Conservation (phyloP, 2,113 vertebrate species). For the Athene noctua region DNA sequence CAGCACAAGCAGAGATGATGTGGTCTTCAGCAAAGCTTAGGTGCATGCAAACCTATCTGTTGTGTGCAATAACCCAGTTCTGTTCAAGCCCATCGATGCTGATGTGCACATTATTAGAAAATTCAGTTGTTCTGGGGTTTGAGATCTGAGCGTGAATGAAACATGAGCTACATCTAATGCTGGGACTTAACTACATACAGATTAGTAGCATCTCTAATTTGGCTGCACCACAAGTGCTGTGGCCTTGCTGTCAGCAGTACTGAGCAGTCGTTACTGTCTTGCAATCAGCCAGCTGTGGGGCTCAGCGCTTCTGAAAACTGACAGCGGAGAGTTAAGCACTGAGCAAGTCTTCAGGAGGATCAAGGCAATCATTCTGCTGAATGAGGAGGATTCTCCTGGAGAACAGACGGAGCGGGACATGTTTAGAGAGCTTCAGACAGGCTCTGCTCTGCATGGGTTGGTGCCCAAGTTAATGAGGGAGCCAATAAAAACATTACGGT, state of each 20-base stretch:
- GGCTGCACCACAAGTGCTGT: background rate
- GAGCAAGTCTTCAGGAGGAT: background rate
- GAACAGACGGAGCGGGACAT: background rate
- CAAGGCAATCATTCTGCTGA: background rate
- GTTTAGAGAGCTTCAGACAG: background rate
- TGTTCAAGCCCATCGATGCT: background rate
- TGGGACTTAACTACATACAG: background rate
- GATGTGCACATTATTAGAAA: background rate
- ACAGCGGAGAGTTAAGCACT: fast-evolving
- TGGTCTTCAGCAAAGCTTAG: background rate
- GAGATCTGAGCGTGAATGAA: background rate
- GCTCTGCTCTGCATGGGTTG: background rate
- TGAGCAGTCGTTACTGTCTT: background rate
- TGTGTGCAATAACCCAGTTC: background rate
- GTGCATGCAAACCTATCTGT: background rate
- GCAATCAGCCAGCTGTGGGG: background rate
- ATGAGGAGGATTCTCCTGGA: background rate
- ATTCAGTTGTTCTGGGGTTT: background rate
- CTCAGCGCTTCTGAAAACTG: background rate
- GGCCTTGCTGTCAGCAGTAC: background rate
- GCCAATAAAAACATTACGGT: background rate
- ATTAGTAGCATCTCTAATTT: background rate
- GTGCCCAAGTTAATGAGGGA: background rate
- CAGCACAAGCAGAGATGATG: background rate
- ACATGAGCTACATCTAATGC: background rate